Percentiles rank a stretch among this genome's conserved stretches.
phyloP scores from a whole-genome alignment of 2,797 vertebrate genomes.

The Pygocentrus nattereri region DNA sequence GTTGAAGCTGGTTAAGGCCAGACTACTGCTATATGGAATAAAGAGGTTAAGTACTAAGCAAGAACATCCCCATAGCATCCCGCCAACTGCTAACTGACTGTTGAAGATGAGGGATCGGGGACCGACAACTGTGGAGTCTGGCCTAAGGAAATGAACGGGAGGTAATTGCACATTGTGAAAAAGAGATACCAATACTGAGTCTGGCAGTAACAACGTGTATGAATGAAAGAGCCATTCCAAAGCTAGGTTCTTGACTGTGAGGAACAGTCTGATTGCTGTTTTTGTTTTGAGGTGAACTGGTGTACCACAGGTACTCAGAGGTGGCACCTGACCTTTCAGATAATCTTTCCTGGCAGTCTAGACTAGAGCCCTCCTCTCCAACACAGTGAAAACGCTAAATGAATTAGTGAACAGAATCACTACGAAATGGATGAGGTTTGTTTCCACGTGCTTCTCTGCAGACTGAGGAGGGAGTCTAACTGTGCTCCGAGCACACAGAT shows the following conservation, averaged over 20 bases:
- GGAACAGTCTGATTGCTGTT: slow-evolving; percentile 50
- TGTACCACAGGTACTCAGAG: slow-evolving; percentile 57
- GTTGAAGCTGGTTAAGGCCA: slow-evolving; percentile 7
- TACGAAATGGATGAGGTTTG: background rate
- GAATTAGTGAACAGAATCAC: too few species aligned
- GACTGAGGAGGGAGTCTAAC: background rate
- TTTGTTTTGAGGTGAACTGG: slow-evolving; percentile 66
- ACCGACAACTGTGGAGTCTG: slow-evolving; percentile 26
- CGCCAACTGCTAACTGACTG: background rate
- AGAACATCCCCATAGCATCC: slow-evolving; percentile 63
- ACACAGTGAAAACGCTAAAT: background rate
- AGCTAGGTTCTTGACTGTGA: slow-evolving; percentile 47
- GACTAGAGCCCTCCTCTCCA: slow-evolving; percentile 1
- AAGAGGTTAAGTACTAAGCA: slow-evolving; percentile 81
- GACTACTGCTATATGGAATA: slow-evolving; percentile 60
- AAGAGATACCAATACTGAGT: slow-evolving; percentile 74
- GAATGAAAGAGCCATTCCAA: slow-evolving; percentile 69
- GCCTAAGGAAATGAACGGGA: slow-evolving; percentile 60
- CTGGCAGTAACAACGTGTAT: slow-evolving; percentile 70
- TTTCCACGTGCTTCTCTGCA: background rate
- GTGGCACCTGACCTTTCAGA: slow-evolving; percentile 27
- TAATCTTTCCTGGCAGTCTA: slow-evolving; percentile 3
- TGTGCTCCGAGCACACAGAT: background rate
- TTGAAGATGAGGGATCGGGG: slow-evolving; percentile 49
- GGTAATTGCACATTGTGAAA: slow-evolving; percentile 69